A percentile compares a stretch with the other conserved stretches of the same genome.
phyloP scores from a whole-genome alignment of 2,113 vertebrate species.

The Halcyon malimbica region DNA sequence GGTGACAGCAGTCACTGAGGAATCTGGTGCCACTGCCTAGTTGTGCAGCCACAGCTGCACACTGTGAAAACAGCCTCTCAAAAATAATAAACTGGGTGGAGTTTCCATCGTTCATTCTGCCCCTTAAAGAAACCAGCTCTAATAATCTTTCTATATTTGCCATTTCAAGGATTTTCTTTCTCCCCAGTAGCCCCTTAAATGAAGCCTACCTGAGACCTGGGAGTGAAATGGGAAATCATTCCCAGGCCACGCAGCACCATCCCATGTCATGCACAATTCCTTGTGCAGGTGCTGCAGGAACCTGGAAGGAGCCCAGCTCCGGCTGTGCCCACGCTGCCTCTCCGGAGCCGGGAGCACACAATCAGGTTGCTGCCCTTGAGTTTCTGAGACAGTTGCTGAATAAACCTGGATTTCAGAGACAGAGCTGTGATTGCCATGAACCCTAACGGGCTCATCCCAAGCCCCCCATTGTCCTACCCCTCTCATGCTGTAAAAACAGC shows the following conservation, averaged over 20 bases:
- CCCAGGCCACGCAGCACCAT: not conserved
- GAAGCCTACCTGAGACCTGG: not conserved
- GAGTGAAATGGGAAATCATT: not conserved
- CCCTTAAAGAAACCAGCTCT: not conserved
- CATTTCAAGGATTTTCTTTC: not conserved
- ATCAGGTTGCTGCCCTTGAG: not conserved
- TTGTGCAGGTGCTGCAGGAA: rapidly evolving
- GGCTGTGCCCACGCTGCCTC: rapidly evolving
- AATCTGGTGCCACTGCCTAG: not conserved
- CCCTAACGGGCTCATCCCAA: not conserved
- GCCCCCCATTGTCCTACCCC: rapidly evolving
- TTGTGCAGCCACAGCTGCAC: too few relatives aligned
- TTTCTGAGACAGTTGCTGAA: not conserved
- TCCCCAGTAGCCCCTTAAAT: not conserved
- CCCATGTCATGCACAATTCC: not conserved
- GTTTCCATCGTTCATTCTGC: not conserved
- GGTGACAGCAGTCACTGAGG: not conserved
- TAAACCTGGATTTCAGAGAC: not conserved
- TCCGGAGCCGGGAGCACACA: not conserved
- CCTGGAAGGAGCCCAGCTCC: not conserved
- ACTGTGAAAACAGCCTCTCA: not conserved
- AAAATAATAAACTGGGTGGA: not conserved
- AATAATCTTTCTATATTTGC: not conserved
- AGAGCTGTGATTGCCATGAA: not conserved
- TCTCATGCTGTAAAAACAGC: not conserved